Percentiles rank a stretch among this genome's conserved stretches.
phyloP scores from a whole-genome alignment of 2,888 invertebrate species.

The Lasioglossum villosulum region DNA sequence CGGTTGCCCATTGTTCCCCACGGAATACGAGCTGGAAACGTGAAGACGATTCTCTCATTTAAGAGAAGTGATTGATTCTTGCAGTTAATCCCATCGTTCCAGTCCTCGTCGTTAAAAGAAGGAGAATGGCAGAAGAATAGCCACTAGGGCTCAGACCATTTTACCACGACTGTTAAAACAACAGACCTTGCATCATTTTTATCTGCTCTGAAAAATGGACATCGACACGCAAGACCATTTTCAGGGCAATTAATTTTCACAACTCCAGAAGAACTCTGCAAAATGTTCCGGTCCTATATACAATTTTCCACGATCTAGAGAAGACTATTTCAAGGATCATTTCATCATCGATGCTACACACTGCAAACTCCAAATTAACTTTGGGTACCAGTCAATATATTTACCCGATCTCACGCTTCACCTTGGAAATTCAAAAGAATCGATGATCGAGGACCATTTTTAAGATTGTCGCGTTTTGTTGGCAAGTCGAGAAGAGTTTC shows the following conservation, averaged over 20 bases:
- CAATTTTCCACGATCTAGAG: not conserved
- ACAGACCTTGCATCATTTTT: not conserved
- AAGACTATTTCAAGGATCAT: not conserved
- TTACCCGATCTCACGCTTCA: not conserved
- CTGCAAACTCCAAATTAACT: not conserved
- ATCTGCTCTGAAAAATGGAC: not conserved
- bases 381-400: not conserved
- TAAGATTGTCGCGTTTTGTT: not conserved
- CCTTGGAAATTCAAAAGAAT: not conserved
- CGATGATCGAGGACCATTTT: not conserved
- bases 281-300: not conserved
- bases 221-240: not conserved
- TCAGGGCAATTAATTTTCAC: not conserved
- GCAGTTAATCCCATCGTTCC: not conserved
- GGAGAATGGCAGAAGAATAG: not conserved
- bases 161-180: not conserved
- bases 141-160: not conserved
- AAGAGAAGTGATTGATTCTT: not conserved
- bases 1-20: conserved; percentile 86
- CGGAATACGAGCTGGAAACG: conserved; percentile 82
- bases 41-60: not conserved
- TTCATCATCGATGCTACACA: not conserved
- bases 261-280: not conserved
- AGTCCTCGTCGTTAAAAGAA: not conserved
- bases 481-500: not conserved